Evolutionary conservation across 37 sponge, comb jelly and placozoan genomes (phyloP).

Genomic region (Cladorhizidae sp.): DNA sequence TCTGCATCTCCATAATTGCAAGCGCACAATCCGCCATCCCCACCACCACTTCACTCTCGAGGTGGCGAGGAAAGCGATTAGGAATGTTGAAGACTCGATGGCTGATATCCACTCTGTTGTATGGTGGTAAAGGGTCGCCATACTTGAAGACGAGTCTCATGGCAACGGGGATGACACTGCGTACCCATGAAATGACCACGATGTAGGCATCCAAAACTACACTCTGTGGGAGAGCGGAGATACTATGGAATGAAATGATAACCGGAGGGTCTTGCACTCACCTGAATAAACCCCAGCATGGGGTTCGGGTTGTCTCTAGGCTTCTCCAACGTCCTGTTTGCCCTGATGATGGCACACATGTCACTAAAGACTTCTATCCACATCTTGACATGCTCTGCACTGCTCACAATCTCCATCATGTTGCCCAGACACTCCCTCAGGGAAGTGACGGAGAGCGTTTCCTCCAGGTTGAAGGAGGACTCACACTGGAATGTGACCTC

Average conservation of each 20-base stretch:
- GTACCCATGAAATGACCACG: conserved; percentile 24
- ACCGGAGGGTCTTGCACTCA: conserved; percentile 20
- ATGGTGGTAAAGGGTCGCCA: conserved; percentile 20
- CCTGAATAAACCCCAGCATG: conserved; percentile 15
- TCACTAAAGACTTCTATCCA: conserved; percentile 69
- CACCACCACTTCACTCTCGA: conserved; percentile 56
- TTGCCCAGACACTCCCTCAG: conserved; percentile 53
- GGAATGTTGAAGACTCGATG: conserved; percentile 57
- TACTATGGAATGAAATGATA: no score
- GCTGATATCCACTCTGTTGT: conserved; percentile 51
- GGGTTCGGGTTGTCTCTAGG: conserved; percentile 23
- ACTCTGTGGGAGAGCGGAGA: neutral
- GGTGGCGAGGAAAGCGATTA: conserved; percentile 25
- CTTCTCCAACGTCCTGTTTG: conserved; percentile 55
- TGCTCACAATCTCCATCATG: neutral
- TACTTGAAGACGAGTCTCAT: conserved; percentile 39
- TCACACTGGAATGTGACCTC: conserved; percentile 73
- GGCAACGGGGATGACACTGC: conserved; percentile 5
- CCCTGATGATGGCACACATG: conserved; percentile 26
- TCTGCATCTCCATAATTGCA: conserved; percentile 33
- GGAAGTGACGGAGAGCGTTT: neutral
- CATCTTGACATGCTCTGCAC: conserved; percentile 68
- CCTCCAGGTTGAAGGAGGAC: conserved; percentile 47
- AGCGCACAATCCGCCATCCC: conserved; percentile 27
- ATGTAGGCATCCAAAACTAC: conserved; percentile 26